These are phyloP conservation scores for Netelia fuscicornis DNA, from an alignment of 2,888 invertebrate genomes.

Conservation along the genomic window DNA sequence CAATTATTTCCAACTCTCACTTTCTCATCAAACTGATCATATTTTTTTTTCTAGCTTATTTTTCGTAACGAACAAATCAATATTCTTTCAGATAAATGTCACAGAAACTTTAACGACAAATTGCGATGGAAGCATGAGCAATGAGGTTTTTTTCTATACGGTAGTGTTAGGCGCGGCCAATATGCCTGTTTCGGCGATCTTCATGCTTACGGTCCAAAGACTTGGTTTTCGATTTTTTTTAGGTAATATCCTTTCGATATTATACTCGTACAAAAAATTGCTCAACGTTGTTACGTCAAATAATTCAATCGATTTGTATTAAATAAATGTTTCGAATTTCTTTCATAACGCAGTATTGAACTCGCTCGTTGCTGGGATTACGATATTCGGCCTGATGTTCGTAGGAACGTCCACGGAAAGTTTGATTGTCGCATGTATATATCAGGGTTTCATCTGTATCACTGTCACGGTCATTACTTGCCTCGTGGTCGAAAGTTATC, in stretches of 20 bases:
- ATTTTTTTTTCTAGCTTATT: too few species aligned
- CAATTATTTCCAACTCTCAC: background rate
- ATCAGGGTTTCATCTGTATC: constrained; percentile 91
- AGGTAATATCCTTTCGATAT: constrained; percentile 85
- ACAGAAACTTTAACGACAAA: constrained; percentile 78
- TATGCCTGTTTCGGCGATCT: constrained; percentile 91
- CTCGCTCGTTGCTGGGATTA: constrained; percentile 88
- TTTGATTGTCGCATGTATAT: constrained; percentile 91
- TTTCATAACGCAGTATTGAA: constrained; percentile 88
- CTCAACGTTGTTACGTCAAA: background rate
- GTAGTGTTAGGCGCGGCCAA: constrained; percentile 92
- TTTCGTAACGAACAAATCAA: too few species aligned
- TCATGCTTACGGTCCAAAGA: constrained; percentile 91
- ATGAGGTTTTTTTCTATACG: constrained; percentile 90
- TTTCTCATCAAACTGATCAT: too few species aligned
- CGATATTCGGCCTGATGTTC: constrained; percentile 91
- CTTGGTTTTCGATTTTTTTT: constrained; percentile 93
- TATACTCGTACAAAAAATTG: background rate
- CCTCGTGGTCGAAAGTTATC: constrained; percentile 92
- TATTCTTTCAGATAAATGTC: constrained; percentile 27
- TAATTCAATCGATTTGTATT: constrained; percentile 53
- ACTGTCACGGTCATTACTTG: constrained; percentile 92
- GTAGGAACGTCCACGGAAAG: constrained; percentile 90
- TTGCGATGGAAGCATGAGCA: constrained; percentile 88
- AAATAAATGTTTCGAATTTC: background rate